Conservation (phyloP, 2,113 vertebrate species). For the Ia io region DNA sequence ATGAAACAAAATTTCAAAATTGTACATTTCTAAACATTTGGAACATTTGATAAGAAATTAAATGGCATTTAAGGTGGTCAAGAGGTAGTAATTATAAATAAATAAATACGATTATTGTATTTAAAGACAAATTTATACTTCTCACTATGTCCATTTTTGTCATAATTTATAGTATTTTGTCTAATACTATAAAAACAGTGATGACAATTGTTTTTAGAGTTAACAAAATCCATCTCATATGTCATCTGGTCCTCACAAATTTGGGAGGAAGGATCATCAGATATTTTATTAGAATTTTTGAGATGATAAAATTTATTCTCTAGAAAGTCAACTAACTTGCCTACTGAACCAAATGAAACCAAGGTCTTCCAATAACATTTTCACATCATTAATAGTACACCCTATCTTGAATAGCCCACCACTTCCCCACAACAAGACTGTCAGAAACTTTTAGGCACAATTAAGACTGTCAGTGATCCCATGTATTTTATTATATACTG, state of each 20-base stretch:
- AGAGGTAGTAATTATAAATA: background rate
- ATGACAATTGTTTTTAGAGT: background rate
- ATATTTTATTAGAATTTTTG: background rate
- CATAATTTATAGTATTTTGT: background rate
- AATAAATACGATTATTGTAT: background rate
- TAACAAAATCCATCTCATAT: background rate
- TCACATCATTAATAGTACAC: background rate
- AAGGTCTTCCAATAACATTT: background rate
- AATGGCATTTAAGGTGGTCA: background rate
- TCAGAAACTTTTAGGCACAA: background rate
- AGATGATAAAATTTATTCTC: background rate
- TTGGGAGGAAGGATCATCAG: background rate
- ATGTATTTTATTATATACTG: background rate
- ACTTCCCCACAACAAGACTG: accelerated
- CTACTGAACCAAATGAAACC: background rate
- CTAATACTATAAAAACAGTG: background rate
- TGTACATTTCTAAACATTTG: background rate
- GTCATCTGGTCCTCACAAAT: background rate
- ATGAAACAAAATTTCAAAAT: background rate
- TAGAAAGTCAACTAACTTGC: background rate
- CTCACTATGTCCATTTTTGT: background rate
- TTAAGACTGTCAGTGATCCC: background rate
- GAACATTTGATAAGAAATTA: background rate
- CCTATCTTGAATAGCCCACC: background rate
- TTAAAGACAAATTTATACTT: background rate